Evolutionary conservation across 2,888 invertebrate species (phyloP).

Genomic region (Drosophila affinis): DNA sequence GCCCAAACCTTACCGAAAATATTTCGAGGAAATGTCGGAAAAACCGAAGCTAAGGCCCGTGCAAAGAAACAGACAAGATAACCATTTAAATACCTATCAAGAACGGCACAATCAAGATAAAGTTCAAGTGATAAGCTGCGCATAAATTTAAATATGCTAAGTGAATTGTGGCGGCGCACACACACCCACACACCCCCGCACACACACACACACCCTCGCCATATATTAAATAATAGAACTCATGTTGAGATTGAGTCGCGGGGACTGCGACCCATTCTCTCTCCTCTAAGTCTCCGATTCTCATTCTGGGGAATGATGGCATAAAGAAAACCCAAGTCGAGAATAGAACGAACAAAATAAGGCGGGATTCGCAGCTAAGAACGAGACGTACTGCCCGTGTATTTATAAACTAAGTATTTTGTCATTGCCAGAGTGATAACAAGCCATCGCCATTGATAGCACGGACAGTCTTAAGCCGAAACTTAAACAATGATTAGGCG

Average conservation of each 20-base stretch:
- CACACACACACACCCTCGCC: conserved; percentile 11
- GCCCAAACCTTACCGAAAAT: conserved; percentile 17
- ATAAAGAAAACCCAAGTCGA: conserved; percentile 4
- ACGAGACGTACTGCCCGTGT: neutral
- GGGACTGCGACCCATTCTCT: conserved; percentile 15
- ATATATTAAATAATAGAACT: conserved; percentile 48
- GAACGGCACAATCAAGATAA: conserved; percentile 70
- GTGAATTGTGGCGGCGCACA: conserved; percentile 67
- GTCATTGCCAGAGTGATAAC: conserved; percentile 9
- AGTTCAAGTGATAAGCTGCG: conserved; percentile 78
- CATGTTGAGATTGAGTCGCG: conserved; percentile 29
- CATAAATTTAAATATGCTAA: conserved; percentile 75
- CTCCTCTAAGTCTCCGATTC: conserved; percentile 20
- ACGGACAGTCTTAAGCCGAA: conserved; percentile 24
- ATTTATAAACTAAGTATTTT: conserved; percentile 23
- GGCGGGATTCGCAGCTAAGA: neutral
- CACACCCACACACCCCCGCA: conserved; percentile 12
- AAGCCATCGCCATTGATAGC: conserved; percentile 22
- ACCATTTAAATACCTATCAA: conserved; percentile 30
- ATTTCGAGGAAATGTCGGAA: conserved; percentile 1
- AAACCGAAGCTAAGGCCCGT: neutral
- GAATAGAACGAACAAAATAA: conserved; percentile 20
- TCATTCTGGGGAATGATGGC: neutral
- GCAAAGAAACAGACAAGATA: neutral
- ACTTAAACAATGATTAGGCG: conserved; percentile 41